Evolutionary conservation across 2,113 vertebrate species (phyloP).

Genomic region (Ascaphus truei): DNA sequence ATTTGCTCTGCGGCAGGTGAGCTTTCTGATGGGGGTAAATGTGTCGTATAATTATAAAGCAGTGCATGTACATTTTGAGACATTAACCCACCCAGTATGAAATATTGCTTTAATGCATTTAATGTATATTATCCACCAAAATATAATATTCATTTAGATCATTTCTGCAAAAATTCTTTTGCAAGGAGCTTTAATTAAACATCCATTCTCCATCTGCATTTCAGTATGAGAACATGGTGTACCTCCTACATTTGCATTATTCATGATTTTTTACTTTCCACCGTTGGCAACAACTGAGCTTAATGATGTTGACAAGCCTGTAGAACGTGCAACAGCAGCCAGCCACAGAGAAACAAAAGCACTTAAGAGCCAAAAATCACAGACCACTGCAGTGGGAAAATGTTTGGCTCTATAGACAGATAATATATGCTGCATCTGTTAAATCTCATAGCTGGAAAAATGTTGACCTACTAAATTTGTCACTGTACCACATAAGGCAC

Average conservation of each 20-base stretch:
- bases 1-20: too few relatives aligned
- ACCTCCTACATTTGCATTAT: constrained; percentile 18
- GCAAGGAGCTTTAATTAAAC: neutral
- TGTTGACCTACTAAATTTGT: neutral
- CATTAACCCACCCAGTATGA: too few relatives aligned
- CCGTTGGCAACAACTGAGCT: constrained; percentile 10
- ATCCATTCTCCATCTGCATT: neutral
- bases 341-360: neutral
- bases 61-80: too few relatives aligned
- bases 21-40: too few relatives aligned
- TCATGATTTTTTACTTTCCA: constrained; percentile 15
- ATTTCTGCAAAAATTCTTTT: neutral
- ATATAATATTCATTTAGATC: neutral
- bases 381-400: neutral
- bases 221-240: neutral
- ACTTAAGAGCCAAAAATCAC: neutral
- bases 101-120: too few relatives aligned
- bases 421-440: neutral
- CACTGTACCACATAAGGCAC: too few relatives aligned
- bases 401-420: neutral
- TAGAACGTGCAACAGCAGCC: neutral
- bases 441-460: neutral
- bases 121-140: too few relatives aligned
- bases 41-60: too few relatives aligned
- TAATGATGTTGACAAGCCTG: constrained; percentile 8